phyloP scores from a whole-genome alignment of 2,113 vertebrate species.

The Furnarius figulus region DNA sequence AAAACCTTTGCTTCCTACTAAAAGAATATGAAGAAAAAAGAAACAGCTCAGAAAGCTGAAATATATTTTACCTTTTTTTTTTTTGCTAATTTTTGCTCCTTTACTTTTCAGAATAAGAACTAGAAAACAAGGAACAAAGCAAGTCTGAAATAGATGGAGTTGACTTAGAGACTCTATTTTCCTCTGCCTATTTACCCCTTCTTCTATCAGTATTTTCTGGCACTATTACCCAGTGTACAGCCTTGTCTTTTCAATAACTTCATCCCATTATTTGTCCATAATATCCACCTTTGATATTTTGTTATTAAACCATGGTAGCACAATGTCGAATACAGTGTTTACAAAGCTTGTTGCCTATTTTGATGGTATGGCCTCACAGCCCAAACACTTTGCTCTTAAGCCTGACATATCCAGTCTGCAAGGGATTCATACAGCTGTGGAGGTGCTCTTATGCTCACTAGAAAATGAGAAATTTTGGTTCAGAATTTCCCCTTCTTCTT shows the following conservation, averaged over 20 bases:
- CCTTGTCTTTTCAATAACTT: background rate
- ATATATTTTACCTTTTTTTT: background rate
- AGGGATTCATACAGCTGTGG: background rate
- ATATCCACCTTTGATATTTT: background rate
- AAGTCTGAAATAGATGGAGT: background rate
- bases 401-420: background rate
- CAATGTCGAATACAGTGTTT: background rate
- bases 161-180: background rate
- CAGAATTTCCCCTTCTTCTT: constrained; percentile 7
- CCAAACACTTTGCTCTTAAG: background rate
- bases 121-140: background rate
- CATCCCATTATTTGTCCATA: background rate
- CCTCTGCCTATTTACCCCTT: background rate
- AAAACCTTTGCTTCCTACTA: background rate
- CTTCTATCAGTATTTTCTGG: background rate
- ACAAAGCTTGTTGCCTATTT: background rate
- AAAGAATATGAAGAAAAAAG: background rate
- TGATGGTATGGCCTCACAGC: background rate
- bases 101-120: background rate
- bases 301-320: background rate
- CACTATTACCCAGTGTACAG: background rate
- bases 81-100: background rate
- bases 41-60: background rate
- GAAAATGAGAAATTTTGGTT: background rate
- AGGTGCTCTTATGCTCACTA: background rate